phyloP scores from a whole-genome alignment of 2,888 invertebrate species.

The Harpalus rubripes region DNA sequence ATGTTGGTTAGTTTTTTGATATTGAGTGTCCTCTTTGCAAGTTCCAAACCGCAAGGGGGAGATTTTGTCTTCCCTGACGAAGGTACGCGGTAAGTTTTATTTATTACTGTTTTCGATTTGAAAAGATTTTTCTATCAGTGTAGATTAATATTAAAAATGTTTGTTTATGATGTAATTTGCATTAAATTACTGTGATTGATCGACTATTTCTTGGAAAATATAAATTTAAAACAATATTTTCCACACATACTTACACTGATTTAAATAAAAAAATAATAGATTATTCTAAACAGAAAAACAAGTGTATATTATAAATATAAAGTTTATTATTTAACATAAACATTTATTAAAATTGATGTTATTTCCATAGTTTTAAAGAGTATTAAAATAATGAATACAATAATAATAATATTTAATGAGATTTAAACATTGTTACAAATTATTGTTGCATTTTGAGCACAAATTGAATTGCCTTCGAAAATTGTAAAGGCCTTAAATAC shows the following conservation, averaged over 20 bases:
- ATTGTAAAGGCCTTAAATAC: too few species aligned
- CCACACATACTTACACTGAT: background rate
- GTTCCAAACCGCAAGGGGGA: conserved; percentile 41
- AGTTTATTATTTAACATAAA: too few species aligned
- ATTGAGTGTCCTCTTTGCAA: background rate
- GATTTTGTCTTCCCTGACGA: conserved; percentile 62
- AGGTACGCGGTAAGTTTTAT: conserved; percentile 62
- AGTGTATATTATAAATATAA: too few species aligned
- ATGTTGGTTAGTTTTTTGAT: conserved; percentile 44
- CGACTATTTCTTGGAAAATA: background rate
- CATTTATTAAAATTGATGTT: too few species aligned
- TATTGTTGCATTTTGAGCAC: too few species aligned
- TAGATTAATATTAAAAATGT: background rate
- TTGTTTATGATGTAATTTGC: conserved; percentile 1
- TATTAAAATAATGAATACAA: too few species aligned
- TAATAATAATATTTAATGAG: too few species aligned
- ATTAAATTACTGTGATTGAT: background rate
- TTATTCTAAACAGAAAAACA: background rate
- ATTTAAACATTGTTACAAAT: too few species aligned
- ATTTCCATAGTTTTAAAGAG: too few species aligned
- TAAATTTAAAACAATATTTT: background rate
- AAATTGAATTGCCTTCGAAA: too few species aligned
- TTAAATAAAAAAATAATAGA: background rate
- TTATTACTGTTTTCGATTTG: background rate
- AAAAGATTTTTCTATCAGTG: background rate